phyloP scores from a whole-genome alignment of 2,797 vertebrate genomes.

The Prunella strophiata region DNA sequence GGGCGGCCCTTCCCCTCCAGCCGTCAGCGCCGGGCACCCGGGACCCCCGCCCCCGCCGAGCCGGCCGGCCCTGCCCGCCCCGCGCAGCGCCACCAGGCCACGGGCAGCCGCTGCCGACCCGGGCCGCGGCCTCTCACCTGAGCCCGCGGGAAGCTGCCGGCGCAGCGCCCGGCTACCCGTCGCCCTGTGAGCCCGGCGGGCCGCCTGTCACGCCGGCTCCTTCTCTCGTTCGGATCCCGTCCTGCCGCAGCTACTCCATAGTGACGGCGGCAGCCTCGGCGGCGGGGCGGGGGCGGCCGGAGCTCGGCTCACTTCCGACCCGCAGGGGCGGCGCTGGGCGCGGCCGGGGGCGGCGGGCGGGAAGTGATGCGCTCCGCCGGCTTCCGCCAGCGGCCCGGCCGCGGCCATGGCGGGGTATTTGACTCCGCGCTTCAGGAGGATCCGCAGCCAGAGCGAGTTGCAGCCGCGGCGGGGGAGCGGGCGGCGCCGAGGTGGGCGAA shows the following conservation, averaged over 20 bases:
- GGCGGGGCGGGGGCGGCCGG: not conserved
- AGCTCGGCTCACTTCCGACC: constrained; percentile 9
- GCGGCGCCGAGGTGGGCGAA: not conserved
- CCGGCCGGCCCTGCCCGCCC: not conserved
- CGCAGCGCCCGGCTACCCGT: not conserved
- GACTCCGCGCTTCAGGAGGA: constrained; percentile 29
- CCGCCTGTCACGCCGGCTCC: not conserved
- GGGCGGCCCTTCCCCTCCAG: not conserved
- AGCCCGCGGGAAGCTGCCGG: constrained; percentile 14
- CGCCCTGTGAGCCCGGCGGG: not conserved
- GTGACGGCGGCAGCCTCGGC: not conserved
- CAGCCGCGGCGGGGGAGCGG: not conserved
- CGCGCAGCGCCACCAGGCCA: not conserved
- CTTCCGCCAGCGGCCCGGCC: not conserved
- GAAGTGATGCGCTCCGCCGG: not conserved
- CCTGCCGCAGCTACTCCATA: not conserved
- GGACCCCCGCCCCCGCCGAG: too few relatives aligned
- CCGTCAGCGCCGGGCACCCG: not conserved
- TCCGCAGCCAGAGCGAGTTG: not conserved
- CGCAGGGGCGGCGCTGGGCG: not conserved
- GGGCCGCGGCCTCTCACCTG: not conserved
- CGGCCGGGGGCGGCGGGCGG: not conserved
- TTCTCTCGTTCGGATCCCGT: not conserved
- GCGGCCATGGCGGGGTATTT: not conserved
- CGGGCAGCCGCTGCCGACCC: not conserved